These are phyloP conservation scores for Anarsia innoxiella DNA, from an alignment of 2,888 invertebrate genomes.

Conservation along the genomic window DNA sequence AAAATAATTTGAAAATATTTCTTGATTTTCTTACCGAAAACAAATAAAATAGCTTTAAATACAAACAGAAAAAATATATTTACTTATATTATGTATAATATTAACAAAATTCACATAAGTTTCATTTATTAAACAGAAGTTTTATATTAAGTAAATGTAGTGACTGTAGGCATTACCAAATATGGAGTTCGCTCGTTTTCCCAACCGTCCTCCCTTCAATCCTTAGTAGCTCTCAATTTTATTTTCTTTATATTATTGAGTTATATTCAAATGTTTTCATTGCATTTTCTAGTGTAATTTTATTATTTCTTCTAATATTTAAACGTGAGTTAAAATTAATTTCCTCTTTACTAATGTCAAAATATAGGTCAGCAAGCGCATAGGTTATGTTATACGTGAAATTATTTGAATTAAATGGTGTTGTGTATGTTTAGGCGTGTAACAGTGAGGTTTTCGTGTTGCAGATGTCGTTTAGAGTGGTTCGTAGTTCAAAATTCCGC, in stretches of 20 bases:
- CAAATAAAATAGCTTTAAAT: no score
- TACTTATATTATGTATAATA: no score
- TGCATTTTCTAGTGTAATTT: slow-evolving; percentile 59
- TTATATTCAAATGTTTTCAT: slow-evolving; percentile 69
- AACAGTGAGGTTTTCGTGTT: slow-evolving; percentile 56
- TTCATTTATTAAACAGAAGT: slow-evolving; percentile 27
- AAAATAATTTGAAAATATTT: no score
- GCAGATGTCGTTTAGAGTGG: slow-evolving; percentile 96
- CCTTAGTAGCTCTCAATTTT: slow-evolving; percentile 72
- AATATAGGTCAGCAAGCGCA: slow-evolving; percentile 67
- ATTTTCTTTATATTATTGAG: slow-evolving; percentile 52
- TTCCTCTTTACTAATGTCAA: slow-evolving; percentile 53
- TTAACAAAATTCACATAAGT: no score
- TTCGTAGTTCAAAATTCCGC: slow-evolving; percentile 98
- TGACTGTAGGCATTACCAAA: slow-evolving; percentile 78
- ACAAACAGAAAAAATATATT: no score
- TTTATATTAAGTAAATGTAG: slow-evolving; percentile 50
- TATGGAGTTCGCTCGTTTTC: slow-evolving; percentile 80
- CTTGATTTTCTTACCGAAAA: no score
- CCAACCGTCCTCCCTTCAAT: slow-evolving; percentile 75
- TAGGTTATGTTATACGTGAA: slow-evolving; percentile 69
- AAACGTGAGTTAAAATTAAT: slow-evolving; percentile 60
- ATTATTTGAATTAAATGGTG: slow-evolving; percentile 39
- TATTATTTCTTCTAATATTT: slow-evolving; percentile 48
- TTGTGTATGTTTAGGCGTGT: slow-evolving; percentile 50